Conservation (phyloP, 2,113 vertebrate genomes). For the Bufo gargarizans region DNA sequence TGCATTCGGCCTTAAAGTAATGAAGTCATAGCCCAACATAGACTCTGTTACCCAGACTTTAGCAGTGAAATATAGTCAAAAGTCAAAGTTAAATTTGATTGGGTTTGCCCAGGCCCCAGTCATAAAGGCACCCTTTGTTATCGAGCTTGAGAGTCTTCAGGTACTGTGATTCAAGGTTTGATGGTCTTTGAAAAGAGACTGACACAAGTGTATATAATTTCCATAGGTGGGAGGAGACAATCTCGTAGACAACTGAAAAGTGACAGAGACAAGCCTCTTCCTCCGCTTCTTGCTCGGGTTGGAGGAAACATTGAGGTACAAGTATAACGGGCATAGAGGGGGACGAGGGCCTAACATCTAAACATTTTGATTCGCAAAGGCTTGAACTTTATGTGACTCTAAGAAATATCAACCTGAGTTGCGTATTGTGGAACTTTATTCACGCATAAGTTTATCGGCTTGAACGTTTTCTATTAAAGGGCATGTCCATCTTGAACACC, state of each 20-base stretch:
- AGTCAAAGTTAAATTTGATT: no score
- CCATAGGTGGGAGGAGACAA: conserved; percentile 87
- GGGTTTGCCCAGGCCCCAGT: no score
- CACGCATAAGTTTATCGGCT: not conserved
- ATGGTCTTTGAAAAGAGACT: not conserved
- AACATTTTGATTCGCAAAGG: not conserved
- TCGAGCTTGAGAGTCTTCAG: not conserved
- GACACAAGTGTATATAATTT: not conserved
- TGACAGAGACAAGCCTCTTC: conserved; percentile 94
- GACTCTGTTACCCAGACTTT: no score
- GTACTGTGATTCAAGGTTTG: not conserved
- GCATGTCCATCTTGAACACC: not conserved
- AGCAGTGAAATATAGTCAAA: no score
- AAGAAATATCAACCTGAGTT: not conserved
- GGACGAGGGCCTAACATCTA: not conserved
- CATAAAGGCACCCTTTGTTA: no score
- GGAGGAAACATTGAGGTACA: conserved; percentile 95
- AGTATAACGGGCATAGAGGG: not conserved
- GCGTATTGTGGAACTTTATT: not conserved
- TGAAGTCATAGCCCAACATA: no score
- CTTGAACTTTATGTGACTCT: not conserved
- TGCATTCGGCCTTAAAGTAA: no score
- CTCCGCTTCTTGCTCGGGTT: conserved; percentile 91
- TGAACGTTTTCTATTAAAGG: not conserved
- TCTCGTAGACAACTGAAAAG: conserved; percentile 93